These are phyloP conservation scores for Caloenas nicobarica DNA, from an alignment of 2,113 vertebrate species.

Conservation along the genomic window DNA sequence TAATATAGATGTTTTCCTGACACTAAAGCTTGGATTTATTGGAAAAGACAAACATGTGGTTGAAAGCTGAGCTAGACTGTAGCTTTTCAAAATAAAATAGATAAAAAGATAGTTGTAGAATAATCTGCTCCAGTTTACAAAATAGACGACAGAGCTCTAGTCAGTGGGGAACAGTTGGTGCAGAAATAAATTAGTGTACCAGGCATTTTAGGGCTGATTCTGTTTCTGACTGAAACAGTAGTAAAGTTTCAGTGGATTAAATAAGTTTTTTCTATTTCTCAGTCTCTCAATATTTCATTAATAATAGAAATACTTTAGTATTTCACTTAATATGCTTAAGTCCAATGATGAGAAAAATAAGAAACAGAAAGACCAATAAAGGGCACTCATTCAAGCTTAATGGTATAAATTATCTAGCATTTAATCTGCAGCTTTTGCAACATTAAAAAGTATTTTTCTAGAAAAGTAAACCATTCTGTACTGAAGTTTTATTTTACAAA, in stretches of 20 bases:
- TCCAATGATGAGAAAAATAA: neutral
- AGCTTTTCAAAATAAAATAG: conserved; percentile 6
- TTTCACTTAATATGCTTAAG: neutral
- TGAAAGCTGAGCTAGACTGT: conserved; percentile 18
- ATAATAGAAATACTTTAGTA: neutral
- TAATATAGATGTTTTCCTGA: conserved; percentile 18
- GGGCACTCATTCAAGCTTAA: neutral
- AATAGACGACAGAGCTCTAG: neutral
- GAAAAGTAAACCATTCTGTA: neutral
- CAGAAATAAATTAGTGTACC: neutral
- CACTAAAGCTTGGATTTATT: conserved; percentile 25
- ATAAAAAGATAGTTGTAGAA: neutral
- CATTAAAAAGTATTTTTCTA: neutral
- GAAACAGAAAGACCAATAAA: neutral
- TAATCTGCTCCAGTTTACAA: neutral
- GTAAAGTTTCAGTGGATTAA: neutral
- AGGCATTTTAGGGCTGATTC: neutral
- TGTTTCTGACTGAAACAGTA: neutral
- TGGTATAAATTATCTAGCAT: neutral
- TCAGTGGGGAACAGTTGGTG: neutral
- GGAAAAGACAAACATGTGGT: neutral
- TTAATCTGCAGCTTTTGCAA: neutral
- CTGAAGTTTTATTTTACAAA: neutral
- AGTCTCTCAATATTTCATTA: neutral
- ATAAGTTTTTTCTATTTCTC: neutral